Evolutionary conservation across 2,113 vertebrate genomes (phyloP).

Genomic region (Sakesphorus luctuosus): DNA sequence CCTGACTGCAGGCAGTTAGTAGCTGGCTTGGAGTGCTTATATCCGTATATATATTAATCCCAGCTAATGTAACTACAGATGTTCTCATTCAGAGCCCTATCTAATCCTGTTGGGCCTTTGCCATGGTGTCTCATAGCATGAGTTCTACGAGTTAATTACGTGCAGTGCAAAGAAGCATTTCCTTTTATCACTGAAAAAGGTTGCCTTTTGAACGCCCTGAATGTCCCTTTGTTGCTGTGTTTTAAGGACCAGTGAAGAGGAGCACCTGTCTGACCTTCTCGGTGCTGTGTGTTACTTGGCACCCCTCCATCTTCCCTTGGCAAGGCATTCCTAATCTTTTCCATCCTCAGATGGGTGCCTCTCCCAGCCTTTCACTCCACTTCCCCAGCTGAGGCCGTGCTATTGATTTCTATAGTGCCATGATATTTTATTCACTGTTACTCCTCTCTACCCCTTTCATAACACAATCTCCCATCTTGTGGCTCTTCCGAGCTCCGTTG

Average conservation of each 20-base stretch:
- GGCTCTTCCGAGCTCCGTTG: conserved; percentile 33
- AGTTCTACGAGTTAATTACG: conserved; percentile 68
- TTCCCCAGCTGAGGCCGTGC: conserved; percentile 45
- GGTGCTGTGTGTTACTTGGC: conserved; percentile 16
- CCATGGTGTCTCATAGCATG: conserved; percentile 63
- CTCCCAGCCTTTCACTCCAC: neutral
- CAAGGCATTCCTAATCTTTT: neutral
- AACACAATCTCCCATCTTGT: neutral
- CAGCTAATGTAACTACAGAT: conserved; percentile 71
- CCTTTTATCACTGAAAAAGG: conserved; percentile 19
- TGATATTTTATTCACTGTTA: neutral
- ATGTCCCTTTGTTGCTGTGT: conserved; percentile 47
- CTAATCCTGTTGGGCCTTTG: conserved; percentile 69
- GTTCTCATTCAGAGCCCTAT: conserved; percentile 68
- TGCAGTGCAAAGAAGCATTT: conserved; percentile 15
- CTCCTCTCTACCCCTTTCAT: conserved; percentile 33
- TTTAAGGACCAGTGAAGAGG: conserved; percentile 43
- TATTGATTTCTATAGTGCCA: conserved; percentile 40
- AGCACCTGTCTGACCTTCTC: conserved; percentile 64
- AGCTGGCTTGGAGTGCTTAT: conserved; percentile 55
- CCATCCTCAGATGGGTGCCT: conserved; percentile 43
- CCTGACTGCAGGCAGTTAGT: conserved; percentile 29
- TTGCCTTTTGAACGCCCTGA: conserved; percentile 31
- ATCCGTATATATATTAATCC: conserved; percentile 70
- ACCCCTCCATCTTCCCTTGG: conserved; percentile 56